Percentiles rank a stretch among this genome's conserved stretches.
These are phyloP conservation scores for Aporophyla nigra DNA, from an alignment of 2,888 invertebrate genomes.

Conservation along the genomic window DNA sequence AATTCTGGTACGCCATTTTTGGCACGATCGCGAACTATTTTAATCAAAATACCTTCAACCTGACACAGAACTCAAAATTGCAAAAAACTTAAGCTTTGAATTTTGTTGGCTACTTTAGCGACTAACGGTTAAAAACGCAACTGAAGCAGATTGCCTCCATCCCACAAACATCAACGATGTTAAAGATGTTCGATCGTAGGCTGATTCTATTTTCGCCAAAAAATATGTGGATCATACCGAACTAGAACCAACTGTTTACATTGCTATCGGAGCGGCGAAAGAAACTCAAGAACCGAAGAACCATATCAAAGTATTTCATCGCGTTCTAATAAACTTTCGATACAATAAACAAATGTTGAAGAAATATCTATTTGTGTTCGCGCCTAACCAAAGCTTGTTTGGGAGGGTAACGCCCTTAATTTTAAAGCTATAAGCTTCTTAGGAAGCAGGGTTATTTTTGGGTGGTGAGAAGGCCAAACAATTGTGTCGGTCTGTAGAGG, in stretches of 20 bases:
- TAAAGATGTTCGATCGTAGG: constrained; percentile 8
- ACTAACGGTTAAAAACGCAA: background rate
- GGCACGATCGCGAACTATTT: too few relatives aligned
- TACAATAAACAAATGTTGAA: constrained; percentile 74
- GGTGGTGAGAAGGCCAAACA: constrained; percentile 26
- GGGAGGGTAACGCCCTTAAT: constrained; percentile 78
- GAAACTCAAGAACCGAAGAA: constrained; percentile 58
- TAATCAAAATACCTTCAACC: too few relatives aligned
- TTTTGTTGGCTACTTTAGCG: too few relatives aligned
- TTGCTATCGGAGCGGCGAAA: constrained; percentile 50
- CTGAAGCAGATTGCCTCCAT: background rate
- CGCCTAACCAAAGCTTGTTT: constrained; percentile 68
- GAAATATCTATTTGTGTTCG: constrained; percentile 75
- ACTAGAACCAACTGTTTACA: constrained; percentile 56
- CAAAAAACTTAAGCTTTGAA: too few relatives aligned
- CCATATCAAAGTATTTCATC: constrained; percentile 73
- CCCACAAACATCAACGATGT: constrained; percentile 14
- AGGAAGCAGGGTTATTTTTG: constrained; percentile 31
- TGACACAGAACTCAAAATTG: too few relatives aligned
- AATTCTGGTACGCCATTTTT: too few relatives aligned
- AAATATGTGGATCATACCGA: constrained; percentile 53
- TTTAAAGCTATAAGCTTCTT: constrained; percentile 67
- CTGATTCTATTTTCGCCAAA: constrained; percentile 54
- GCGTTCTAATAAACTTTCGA: constrained; percentile 69
- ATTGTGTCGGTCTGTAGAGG: constrained; percentile 4